Conservation (phyloP, 2,113 vertebrate species). For the Heterotis niloticus region DNA sequence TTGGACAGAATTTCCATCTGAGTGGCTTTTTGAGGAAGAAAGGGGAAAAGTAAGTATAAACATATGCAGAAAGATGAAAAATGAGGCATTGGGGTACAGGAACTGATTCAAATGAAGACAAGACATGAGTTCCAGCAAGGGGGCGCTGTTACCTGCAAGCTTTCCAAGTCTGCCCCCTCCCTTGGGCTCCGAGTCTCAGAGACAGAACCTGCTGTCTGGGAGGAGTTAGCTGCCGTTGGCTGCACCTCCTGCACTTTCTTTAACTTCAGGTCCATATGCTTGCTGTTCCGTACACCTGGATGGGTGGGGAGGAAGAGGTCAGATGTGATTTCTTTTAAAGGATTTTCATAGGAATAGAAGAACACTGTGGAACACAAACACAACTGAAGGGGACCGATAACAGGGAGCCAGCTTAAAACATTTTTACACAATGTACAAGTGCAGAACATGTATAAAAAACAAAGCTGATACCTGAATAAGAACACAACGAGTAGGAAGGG, state of each 20-base stretch:
- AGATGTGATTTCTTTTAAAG: neutral
- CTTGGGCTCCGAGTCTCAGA: constrained; percentile 57
- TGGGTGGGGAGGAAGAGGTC: neutral
- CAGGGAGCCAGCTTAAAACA: no score
- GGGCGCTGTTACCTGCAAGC: constrained; percentile 33
- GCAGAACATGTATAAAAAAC: no score
- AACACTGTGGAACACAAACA: neutral
- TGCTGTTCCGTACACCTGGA: constrained; percentile 80
- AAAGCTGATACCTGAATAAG: no score
- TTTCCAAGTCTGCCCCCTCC: constrained; percentile 49
- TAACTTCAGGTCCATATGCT: constrained; percentile 82
- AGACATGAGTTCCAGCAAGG: neutral
- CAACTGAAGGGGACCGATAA: neutral
- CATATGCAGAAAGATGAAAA: neutral
- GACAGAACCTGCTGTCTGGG: constrained; percentile 55
- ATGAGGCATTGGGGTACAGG: neutral
- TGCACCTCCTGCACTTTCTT: constrained; percentile 80
- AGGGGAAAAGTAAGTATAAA: neutral
- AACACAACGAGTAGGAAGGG: no score
- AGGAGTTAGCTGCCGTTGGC: constrained; percentile 75
- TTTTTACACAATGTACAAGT: no score
- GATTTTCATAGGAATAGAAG: neutral
- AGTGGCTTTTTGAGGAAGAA: neutral
- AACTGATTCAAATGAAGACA: neutral
- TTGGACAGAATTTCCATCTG: neutral